These are phyloP conservation scores for Idaea biselata DNA, from an alignment of 2,888 invertebrate species.

Conservation along the genomic window DNA sequence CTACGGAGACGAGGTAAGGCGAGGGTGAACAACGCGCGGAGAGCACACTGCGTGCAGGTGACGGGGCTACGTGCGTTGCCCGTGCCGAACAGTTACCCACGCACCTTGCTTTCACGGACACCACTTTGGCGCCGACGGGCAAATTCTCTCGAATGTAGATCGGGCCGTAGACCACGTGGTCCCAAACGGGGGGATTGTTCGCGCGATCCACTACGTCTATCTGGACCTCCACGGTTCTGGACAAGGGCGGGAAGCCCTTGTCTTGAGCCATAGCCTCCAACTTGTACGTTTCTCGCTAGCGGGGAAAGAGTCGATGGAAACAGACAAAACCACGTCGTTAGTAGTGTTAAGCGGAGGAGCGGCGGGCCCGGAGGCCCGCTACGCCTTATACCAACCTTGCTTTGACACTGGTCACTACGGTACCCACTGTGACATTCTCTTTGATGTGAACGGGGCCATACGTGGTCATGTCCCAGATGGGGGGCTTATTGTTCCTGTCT, in stretches of 20 bases:
- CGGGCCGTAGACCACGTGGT: slow-evolving; percentile 97
- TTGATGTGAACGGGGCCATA: slow-evolving; percentile 98
- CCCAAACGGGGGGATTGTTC: slow-evolving; percentile 98
- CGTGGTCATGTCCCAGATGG: slow-evolving; percentile 96
- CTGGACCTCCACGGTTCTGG: slow-evolving; percentile 98
- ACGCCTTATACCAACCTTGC: slow-evolving; percentile 94
- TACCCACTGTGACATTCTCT: slow-evolving; percentile 99
- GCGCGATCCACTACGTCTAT: slow-evolving; percentile 99
- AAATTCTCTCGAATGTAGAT: slow-evolving; percentile 98
- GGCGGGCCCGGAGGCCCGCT: slow-evolving; percentile 75
- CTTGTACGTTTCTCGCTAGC: slow-evolving; percentile 98
- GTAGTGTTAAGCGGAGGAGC: slow-evolving; percentile 81
- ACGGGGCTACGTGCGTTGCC: slow-evolving; percentile 84
- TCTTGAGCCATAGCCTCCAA: slow-evolving; percentile 99
- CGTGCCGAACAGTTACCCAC: slow-evolving; percentile 81
- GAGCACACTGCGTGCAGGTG: slow-evolving; percentile 72
- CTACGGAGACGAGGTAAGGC: slow-evolving; percentile 13
- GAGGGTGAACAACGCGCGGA: slow-evolving; percentile 34
- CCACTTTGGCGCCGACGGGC: slow-evolving; percentile 98
- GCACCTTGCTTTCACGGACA: slow-evolving; percentile 99
- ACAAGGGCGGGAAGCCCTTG: slow-evolving; percentile 96
- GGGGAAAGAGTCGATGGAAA: slow-evolving; percentile 83
- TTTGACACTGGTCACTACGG: slow-evolving; percentile 98
- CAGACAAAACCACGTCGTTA: slow-evolving; percentile 85
- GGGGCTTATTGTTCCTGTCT: slow-evolving; percentile 99